Base-by-base conservation (phyloP, 2,888 invertebrate genomes). In the Eupithecia inturbata region DNA sequence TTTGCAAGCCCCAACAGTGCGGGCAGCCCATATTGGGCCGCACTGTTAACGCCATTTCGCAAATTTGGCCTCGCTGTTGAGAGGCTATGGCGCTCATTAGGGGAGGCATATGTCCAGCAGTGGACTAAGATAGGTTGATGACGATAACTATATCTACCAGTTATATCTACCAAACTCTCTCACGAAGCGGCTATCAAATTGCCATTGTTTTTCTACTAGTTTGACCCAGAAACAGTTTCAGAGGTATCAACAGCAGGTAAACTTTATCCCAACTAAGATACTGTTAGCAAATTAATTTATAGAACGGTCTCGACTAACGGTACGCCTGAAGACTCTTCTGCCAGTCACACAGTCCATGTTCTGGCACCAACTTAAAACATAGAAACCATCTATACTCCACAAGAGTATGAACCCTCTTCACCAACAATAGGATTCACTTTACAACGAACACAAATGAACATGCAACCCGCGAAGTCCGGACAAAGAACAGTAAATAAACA, bases 401-500 rank as follows among this genome's bases (percentile, higher is more conserved):
- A 84, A 31, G 36, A 76, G 39, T 67, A 77, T 71, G 36, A 75
- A 84, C 81, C 82, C 72, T 81, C 82, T 53, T 0, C 3, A 10
- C 53, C 28, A 16, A 57, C 9, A 76, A 83, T 87, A 88, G 77
- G 84, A 82, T 76, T 76, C 76, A 79, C 75, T 86, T 86, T 85
- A 57, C 78, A 70, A 73, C 67, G 78, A 73, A 72, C 70, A 39
- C 77, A 76, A 76, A 77, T 70, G 71, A 73, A 85, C 85, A 85
- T 91, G 85, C 82, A 85, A 82, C 85, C 75, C 74, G 80, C 78
- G 76, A 82, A 76, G 78, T 77, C 78, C 82, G 81, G 84, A 83
- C 82, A 82, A 80, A 83, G 78, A 85, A 84, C 89, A 88, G 91
- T 92, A 93, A 93, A 93, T 92, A 93, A 94, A 94, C 92, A 93